These are phyloP conservation scores for Zygogramma bicolorata DNA, from an alignment of 2,888 invertebrate species.

Conservation along the genomic window DNA sequence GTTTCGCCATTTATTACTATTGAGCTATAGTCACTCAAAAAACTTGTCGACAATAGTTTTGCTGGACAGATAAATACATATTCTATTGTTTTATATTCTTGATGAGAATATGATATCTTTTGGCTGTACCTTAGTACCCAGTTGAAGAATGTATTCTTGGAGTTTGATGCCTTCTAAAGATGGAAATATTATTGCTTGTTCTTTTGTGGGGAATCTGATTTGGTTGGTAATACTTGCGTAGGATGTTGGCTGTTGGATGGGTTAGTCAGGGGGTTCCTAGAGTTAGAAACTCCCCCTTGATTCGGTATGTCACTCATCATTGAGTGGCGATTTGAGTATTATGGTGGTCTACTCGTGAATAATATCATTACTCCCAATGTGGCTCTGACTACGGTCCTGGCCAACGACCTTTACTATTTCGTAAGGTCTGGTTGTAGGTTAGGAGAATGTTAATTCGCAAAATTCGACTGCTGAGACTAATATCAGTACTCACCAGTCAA, in stretches of 20 bases:
- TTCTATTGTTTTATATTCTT: conserved; percentile 47
- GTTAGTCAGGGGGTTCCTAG: too few relatives aligned
- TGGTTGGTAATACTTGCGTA: too few relatives aligned
- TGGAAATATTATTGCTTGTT: too few relatives aligned
- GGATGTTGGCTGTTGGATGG: too few relatives aligned
- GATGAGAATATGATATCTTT: too few relatives aligned
- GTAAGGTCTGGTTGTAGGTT: background rate
- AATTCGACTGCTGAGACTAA: background rate
- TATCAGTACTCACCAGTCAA: background rate
- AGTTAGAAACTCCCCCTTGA: too few relatives aligned
- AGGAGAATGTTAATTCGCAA: background rate
- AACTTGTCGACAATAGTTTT: conserved; percentile 37
- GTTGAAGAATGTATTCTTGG: too few relatives aligned
- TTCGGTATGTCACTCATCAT: too few relatives aligned
- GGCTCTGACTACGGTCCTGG: background rate
- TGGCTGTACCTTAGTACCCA: too few relatives aligned
- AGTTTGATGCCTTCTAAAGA: too few relatives aligned
- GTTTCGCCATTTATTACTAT: conserved; percentile 19
- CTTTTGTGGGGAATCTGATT: too few relatives aligned
- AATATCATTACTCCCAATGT: background rate
- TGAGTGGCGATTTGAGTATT: background rate
- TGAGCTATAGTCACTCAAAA: conserved; percentile 32
- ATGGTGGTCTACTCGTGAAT: background rate
- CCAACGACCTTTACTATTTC: background rate
- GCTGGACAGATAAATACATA: conserved; percentile 42